These are phyloP conservation scores for Drosophila obscura DNA, from an alignment of 1,140 invertebrate species.

Conservation along the genomic window DNA sequence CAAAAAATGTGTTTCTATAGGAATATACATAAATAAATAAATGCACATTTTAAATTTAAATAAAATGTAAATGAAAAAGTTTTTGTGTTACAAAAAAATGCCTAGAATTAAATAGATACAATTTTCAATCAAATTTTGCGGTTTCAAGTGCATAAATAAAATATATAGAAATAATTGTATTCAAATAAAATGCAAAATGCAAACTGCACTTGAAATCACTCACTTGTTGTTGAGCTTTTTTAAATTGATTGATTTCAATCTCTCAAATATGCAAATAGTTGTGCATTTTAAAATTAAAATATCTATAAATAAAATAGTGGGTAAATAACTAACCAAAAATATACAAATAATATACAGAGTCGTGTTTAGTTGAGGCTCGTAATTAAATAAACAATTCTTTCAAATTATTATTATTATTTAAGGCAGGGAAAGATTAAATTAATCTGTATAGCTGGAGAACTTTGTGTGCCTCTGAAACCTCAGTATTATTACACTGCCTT, in stretches of 20 bases:
- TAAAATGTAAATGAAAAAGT: constrained; percentile 8
- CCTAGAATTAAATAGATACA: not conserved
- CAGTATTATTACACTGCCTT: not conserved
- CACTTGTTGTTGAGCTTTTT: no score
- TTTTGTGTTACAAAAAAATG: not conserved
- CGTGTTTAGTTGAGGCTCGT: no score
- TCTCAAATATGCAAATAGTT: no score
- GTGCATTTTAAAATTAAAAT: not conserved
- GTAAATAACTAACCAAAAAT: not conserved
- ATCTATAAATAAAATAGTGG: not conserved
- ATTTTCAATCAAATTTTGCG: constrained; percentile 10
- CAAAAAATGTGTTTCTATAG: not conserved
- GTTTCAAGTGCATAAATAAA: no score
- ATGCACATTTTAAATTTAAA: constrained; percentile 28
- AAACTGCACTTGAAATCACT: no score
- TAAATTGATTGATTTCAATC: no score
- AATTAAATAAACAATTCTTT: no score
- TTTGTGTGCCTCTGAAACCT: not conserved
- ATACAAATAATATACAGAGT: not conserved
- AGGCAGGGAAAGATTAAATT: no score
- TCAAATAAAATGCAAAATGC: no score
- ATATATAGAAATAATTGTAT: no score
- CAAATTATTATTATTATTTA: no score
- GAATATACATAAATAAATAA: not conserved
- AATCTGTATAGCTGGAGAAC: not conserved